These are phyloP conservation scores for Neoscelio sp. DNA, from an alignment of 2,888 invertebrate species.

Conservation along the genomic window DNA sequence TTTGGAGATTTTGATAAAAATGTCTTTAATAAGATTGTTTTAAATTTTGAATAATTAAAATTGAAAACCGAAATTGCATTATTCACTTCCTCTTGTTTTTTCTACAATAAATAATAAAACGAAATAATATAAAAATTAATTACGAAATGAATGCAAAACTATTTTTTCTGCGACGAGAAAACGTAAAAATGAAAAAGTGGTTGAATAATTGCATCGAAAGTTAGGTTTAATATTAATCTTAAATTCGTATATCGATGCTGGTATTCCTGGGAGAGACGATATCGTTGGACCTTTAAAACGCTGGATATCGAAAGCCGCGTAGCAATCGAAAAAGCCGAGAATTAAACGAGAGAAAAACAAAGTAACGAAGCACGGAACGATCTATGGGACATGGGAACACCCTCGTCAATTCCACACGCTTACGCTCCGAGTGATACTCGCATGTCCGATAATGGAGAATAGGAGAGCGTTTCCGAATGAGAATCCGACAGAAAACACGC, in stretches of 20 bases:
- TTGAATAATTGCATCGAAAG: conserved; percentile 28
- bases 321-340: conserved; percentile 66
- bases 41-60: no score
- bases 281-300: conserved; percentile 46
- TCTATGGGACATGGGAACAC: conserved; percentile 66
- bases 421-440: conserved; percentile 68
- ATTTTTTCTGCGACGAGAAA: no score
- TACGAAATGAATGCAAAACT: no score
- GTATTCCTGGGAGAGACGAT: conserved; percentile 44
- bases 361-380: conserved; percentile 65
- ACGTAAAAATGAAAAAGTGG: not conserved
- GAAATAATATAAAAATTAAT: no score
- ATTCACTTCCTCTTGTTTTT: no score
- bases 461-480: conserved; percentile 62
- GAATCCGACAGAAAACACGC: conserved; percentile 63
- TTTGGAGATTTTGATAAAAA: no score
- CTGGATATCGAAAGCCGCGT: conserved; percentile 62
- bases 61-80: no score
- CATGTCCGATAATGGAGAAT: conserved; percentile 69
- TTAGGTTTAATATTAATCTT: conserved; percentile 59
- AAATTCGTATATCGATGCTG: conserved; percentile 32
- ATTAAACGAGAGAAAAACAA: conserved; percentile 67
- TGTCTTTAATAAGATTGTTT: no score
- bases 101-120: no score
- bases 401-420: conserved; percentile 68